A percentile compares a stretch with the other conserved stretches of the same genome.
These are phyloP conservation scores for Xestia rhomboidea DNA, from an alignment of 2,888 invertebrate species.

Conservation along the genomic window DNA sequence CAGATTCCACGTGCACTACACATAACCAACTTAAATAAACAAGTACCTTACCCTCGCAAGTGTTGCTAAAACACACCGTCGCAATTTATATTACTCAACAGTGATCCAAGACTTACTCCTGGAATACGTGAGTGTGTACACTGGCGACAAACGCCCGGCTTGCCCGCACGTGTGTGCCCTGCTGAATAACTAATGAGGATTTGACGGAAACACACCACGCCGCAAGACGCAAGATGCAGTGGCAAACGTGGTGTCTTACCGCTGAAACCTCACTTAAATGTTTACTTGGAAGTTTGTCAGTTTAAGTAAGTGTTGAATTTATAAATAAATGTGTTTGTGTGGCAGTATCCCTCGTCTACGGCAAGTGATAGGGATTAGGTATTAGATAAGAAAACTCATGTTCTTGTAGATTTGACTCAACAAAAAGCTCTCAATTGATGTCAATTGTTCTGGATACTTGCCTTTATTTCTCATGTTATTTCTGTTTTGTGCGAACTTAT, in stretches of 20 bases:
- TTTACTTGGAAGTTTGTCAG: not conserved
- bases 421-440: not conserved
- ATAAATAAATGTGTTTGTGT: not conserved
- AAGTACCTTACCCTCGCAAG: not conserved
- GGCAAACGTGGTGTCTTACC: constrained; percentile 32
- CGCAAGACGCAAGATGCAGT: constrained; percentile 9
- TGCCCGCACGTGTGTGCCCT: constrained; percentile 39
- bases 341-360: too few relatives aligned
- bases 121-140: constrained; percentile 40
- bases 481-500: not conserved
- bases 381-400: not conserved
- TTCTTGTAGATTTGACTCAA: not conserved
- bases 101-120: constrained; percentile 38
- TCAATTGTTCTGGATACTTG: not conserved
- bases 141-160: constrained; percentile 18
- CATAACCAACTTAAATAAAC: constrained; percentile 7
- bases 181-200: constrained; percentile 52
- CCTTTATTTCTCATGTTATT: not conserved
- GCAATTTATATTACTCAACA: constrained; percentile 18
- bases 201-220: constrained; percentile 17
- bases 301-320: constrained; percentile 9
- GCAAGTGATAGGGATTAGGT: not conserved
- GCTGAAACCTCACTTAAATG: constrained; percentile 15
- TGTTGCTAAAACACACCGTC: constrained; percentile 15
- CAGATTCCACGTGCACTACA: not conserved